These are phyloP conservation scores for Globodera ellingtonae DNA, from an alignment of 1,140 invertebrate genomes.

Conservation along the genomic window DNA sequence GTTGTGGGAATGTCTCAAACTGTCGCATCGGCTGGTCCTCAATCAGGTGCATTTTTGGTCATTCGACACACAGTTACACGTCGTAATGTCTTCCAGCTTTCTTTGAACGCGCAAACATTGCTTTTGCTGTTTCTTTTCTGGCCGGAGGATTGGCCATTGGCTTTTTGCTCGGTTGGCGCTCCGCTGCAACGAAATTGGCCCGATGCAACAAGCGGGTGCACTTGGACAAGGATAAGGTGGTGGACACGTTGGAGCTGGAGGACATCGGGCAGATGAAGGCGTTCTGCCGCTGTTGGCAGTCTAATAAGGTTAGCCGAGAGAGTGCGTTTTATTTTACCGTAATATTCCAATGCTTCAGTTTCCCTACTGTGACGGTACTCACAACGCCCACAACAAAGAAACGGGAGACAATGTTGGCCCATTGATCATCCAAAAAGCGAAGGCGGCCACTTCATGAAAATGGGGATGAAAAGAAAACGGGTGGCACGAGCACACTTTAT, in stretches of 20 bases:
- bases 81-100: neutral
- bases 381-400: constrained; percentile 48
- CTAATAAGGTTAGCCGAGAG: constrained; percentile 44
- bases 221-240: constrained; percentile 41
- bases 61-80: too few relatives aligned
- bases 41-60: too few relatives aligned
- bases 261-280: constrained; percentile 48
- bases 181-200: neutral
- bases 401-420: constrained; percentile 53
- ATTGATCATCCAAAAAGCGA: constrained; percentile 41
- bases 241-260: constrained; percentile 50
- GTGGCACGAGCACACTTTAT: neutral
- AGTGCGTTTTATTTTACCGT: neutral
- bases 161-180: constrained; percentile 32
- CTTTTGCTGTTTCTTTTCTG: constrained; percentile 29
- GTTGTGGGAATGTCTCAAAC: too few relatives aligned
- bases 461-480: neutral
- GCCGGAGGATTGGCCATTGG: constrained; percentile 43
- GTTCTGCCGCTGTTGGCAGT: constrained; percentile 53
- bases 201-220: constrained; percentile 32
- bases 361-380: constrained; percentile 48
- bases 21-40: too few relatives aligned
- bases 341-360: constrained; percentile 42
- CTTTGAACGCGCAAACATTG: constrained; percentile 33
- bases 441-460: constrained; percentile 24